phyloP scores from a whole-genome alignment of 1,140 invertebrate genomes.

The Drosophila ananassae region DNA sequence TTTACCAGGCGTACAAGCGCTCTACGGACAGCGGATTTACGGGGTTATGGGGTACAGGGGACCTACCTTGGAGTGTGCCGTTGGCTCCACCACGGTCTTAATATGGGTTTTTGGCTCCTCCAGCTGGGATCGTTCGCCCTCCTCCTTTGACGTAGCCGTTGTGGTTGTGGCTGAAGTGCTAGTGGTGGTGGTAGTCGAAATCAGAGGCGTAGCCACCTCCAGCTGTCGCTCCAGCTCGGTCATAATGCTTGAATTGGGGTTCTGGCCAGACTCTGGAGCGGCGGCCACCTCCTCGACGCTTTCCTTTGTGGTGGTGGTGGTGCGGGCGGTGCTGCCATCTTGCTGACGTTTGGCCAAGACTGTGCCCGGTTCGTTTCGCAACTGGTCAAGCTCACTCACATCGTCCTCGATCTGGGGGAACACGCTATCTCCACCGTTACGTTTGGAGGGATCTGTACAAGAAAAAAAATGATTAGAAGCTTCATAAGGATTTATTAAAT shows the following conservation, averaged over 20 bases:
- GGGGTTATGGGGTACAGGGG: background rate
- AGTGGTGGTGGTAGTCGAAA: conserved; percentile 70
- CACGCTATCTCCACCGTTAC: conserved; percentile 34
- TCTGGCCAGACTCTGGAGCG: conserved; percentile 28
- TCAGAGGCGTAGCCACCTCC: conserved; percentile 71
- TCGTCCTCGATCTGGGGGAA: conserved; percentile 75
- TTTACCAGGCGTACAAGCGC: conserved; percentile 61
- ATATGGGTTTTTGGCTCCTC: conserved; percentile 62
- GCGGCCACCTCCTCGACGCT: conserved; percentile 62
- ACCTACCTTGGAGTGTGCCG: conserved; percentile 53
- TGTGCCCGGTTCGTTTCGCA: conserved; percentile 47
- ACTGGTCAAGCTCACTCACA: conserved; percentile 74
- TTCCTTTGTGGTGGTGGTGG: conserved; percentile 69
- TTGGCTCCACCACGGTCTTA: conserved; percentile 58
- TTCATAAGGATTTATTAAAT: background rate
- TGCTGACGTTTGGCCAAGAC: conserved; percentile 50
- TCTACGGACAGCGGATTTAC: conserved; percentile 8
- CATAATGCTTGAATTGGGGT: conserved; percentile 31
- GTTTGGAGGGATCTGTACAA: conserved; percentile 51
- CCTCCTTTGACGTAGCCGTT: conserved; percentile 63
- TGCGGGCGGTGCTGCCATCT: conserved; percentile 63
- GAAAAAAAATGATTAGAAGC: background rate
- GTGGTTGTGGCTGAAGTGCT: conserved; percentile 72
- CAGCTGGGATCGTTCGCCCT: conserved; percentile 60
- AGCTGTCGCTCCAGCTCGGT: conserved; percentile 73